Conservation (phyloP, 2,888 invertebrate species). For the Phragmatobia fuliginosa region DNA sequence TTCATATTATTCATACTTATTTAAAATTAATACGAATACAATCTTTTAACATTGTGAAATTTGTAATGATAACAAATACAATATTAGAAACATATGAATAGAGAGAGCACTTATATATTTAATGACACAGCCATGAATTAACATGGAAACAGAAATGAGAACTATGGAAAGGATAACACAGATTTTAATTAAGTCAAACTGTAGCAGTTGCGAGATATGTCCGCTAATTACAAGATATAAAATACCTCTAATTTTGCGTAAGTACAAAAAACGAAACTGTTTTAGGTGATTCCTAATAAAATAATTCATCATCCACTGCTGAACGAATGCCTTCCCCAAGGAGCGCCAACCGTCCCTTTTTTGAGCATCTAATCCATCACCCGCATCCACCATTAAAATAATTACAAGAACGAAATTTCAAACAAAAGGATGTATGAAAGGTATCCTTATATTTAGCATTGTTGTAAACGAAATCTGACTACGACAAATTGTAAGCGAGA, state of each 20-base stretch:
- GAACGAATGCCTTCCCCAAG: too few relatives aligned
- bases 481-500: constrained; percentile 50
- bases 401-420: too few relatives aligned
- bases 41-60: background rate
- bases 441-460: constrained; percentile 43
- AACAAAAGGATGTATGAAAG: constrained; percentile 17
- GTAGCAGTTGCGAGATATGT: background rate
- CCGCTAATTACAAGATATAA: background rate
- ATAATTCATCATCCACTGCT: background rate
- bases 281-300: too few relatives aligned
- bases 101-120: too few relatives aligned
- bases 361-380: too few relatives aligned
- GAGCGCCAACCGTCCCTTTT: too few relatives aligned
- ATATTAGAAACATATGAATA: background rate
- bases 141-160: background rate
- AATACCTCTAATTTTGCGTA: too few relatives aligned
- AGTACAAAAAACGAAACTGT: too few relatives aligned
- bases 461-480: constrained; percentile 48
- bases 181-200: background rate
- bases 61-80: background rate
- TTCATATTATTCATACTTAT: background rate
- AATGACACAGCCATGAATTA: too few relatives aligned
- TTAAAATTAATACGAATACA: background rate
- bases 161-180: background rate
- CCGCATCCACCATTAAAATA: too few relatives aligned